Base-by-base conservation (phyloP, 2,113 vertebrate species). In the Fregetta grallaria region DNA sequence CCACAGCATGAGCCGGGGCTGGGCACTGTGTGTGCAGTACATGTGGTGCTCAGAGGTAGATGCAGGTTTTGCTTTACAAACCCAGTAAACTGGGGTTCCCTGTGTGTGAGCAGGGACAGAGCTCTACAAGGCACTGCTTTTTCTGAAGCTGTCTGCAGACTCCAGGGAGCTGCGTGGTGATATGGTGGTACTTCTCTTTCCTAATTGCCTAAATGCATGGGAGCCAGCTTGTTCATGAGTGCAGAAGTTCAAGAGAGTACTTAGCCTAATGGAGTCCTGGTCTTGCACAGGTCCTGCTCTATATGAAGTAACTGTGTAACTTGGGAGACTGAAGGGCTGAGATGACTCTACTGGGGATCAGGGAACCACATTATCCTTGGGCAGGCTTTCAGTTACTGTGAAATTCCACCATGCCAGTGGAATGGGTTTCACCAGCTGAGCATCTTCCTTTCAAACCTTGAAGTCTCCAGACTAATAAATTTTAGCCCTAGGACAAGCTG, bases 1-100 rank as follows among this genome's bases (percentile, higher is more conserved):
- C 50, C 8, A 3, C 2, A 9, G 55, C 19, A 4, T 44, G 42
- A 65, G 65, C n/a, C 8, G 20, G 36, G 56, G 14, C 10, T 9
- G 21, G 42, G 58, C 8, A 8, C 42, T 50, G 36, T 1, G 2
- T 2, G 1, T 5, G 7, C 42, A 56, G 50, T 23, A 10, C 11
- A 3, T 6, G 9, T 7, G 23, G 21, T 49, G 15, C 6, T n/a
- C 18, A 4, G n/a, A 40, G 45, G 13, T 3, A 47, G 30, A 30
- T 5, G 50, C 1, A 17, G 23, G 16, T n/a, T 36, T 55, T 68
- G 61, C 40, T 56, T 26, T 42, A 4, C 13, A 42, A 49, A 44
- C 26, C 5, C 13, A 26, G 20, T 58, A 19, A 58, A 30, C 12
- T 22, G 29, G 29, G 56, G n/a, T 32, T 61, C 75, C 21, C 38